Base-by-base conservation (phyloP, 1,140 invertebrate species). In the Cepaea nemoralis region DNA sequence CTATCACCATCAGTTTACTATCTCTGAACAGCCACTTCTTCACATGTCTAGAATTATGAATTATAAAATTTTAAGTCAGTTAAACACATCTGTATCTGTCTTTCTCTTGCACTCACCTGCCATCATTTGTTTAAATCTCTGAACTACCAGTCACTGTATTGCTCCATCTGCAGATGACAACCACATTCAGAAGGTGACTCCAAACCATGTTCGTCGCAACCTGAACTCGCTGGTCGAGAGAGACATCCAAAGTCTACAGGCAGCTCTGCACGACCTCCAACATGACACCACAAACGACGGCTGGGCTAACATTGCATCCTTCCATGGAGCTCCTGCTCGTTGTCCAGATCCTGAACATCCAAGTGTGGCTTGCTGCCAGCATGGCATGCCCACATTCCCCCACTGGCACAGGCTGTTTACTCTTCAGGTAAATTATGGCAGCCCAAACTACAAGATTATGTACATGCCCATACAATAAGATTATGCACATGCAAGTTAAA, bases 331-430 rank as follows among this genome's bases (percentile, higher is more conserved):
- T 22, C 83, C 83, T 5, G 59, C 81, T 24, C 67, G 50, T 33
- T 84, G 83, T 35, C 73, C 73, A 42, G 69, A 39, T 50, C 71
- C 71, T 37, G 73, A 77, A 19, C 73, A 59, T 8, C 31, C 67
- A 0, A 37, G 69, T 27, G 40, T 78, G 22, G 84, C 82, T 42
- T 85, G 84, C 67, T 83, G 84, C 59, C 63, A 82, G 40, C 84
- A 85, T 63, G 71, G 81, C 48, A 85, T 85, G 84, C 79, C 84
- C 24, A 83, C 84, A 22, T 85, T 85, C 81, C 84, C 84, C 1
- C 81, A 83, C 80, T 85, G 84, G 84, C 84, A 85, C 66, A 77
- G 84, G 8, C 79, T 85, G 12, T 85, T 82, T 70, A 82, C 80
- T 1, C 59, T 83, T 48, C 82, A 83, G 66, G 75, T 85, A 14